Base-by-base conservation (phyloP, 2,797 vertebrate genomes). In the Harpagifer antarcticus region DNA sequence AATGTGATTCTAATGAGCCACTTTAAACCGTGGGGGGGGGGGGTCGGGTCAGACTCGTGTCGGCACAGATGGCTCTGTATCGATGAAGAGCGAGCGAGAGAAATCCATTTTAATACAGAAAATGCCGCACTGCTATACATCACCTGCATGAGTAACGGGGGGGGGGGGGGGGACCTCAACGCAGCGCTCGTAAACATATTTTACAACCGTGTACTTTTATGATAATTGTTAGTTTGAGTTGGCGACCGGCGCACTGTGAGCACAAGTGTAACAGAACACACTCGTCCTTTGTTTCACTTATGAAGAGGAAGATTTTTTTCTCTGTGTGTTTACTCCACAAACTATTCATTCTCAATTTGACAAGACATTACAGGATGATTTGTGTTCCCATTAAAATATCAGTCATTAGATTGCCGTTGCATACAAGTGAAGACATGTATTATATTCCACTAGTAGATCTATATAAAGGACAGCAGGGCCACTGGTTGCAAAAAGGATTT, bases 1-100 rank as follows among this genome's bases (percentile, higher is more conserved):
- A 84, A 77, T 84, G 64, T 77, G 71, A 74, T 58, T 56, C 45
- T 81, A 76, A 87, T 50, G 54, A 77, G 55, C 47, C 68, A 62
- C 73, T 79, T 27, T 78, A 73, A 82, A 44, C 63, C 66, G 56
- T 3, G 15, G 50, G 10, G 27, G 75, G 56, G 5, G 15, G 50
- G 10, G 27, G 75, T 65, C 49, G 37, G 67, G 74, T 81, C 70
- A 78, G 59, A 68, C 42, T 54, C 23, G 23, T 53, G 81, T 82
- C 64, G 72, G 1, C 43, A 58, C 63, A 74, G 64, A 78, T 68
- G 67, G 81, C 53, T 44, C 33, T 9, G 31, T 31, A 31, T 55
- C 5, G n/a, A 56, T 40, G 11, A 68, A 45, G 23, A 56, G 12
- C 2, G 6, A n/a, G 48, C 2, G 14, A 31, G 50, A 55, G 40